phyloP scores from a whole-genome alignment of 92 coral and sea anemone genomes.

The Anthopleura xanthogrammica region DNA sequence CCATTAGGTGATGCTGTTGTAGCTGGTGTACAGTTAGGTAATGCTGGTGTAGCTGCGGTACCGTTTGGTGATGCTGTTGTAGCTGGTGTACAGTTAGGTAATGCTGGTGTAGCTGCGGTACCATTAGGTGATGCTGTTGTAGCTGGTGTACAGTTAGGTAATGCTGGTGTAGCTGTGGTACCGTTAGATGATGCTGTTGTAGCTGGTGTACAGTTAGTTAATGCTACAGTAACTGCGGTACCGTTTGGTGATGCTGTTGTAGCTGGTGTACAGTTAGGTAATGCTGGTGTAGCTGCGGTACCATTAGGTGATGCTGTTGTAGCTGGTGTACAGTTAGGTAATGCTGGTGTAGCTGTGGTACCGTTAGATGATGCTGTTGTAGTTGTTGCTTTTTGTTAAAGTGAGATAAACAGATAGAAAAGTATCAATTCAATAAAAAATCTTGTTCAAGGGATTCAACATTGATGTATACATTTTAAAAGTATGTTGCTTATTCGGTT shows the following conservation, averaged over 20 bases:
- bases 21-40: too few relatives aligned
- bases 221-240: background rate
- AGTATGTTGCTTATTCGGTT: too few relatives aligned
- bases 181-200: background rate
- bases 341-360: too few relatives aligned
- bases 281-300: background rate
- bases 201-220: too few relatives aligned
- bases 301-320: constrained; percentile 1
- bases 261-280: too few relatives aligned
- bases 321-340: too few relatives aligned
- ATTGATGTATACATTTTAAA: too few relatives aligned
- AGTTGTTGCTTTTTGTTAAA: background rate
- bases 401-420: too few relatives aligned
- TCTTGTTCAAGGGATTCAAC: too few relatives aligned
- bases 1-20: constrained; percentile 6
- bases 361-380: constrained; percentile 5
- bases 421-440: too few relatives aligned
- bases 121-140: constrained; percentile 1
- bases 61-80: constrained; percentile 7
- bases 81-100: constrained; percentile 2
- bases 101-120: background rate
- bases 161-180: background rate
- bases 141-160: too few relatives aligned
- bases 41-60: too few relatives aligned
- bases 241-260: constrained; percentile 1